Conservation (phyloP, 2,113 vertebrate genomes). For the Rhipidura dahli region DNA sequence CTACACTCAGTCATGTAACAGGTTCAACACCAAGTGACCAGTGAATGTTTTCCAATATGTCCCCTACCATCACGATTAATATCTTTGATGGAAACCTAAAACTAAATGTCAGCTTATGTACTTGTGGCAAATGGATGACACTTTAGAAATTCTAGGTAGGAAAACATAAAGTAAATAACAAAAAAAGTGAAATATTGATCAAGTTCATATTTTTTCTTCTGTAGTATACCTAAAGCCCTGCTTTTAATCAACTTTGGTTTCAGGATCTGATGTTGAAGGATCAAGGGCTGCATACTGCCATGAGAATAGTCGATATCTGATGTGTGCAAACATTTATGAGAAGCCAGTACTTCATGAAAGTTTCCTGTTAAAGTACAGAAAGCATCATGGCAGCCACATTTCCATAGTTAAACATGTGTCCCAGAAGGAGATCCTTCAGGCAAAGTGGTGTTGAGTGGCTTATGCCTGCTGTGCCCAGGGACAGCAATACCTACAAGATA, state of each 20-base stretch:
- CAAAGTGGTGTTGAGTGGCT: not conserved
- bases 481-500: not conserved
- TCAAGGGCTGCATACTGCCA: not conserved
- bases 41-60: not conserved
- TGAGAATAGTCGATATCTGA: not conserved
- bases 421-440: not conserved
- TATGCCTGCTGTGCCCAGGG: not conserved
- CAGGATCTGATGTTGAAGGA: not conserved
- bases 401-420: not conserved
- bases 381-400: not conserved
- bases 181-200: not conserved
- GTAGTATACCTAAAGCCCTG: not conserved
- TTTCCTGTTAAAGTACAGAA: not conserved
- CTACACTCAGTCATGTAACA: not conserved
- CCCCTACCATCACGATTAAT: not conserved
- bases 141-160: not conserved
- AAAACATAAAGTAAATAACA: not conserved
- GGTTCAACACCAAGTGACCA: not conserved
- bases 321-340: not conserved
- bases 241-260: not conserved
- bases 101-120: not conserved
- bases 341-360: not conserved
- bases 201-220: not conserved
- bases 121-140: not conserved
- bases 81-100: not conserved